These are phyloP conservation scores for Columba janthina DNA, from an alignment of 2,113 vertebrate genomes.

Conservation along the genomic window DNA sequence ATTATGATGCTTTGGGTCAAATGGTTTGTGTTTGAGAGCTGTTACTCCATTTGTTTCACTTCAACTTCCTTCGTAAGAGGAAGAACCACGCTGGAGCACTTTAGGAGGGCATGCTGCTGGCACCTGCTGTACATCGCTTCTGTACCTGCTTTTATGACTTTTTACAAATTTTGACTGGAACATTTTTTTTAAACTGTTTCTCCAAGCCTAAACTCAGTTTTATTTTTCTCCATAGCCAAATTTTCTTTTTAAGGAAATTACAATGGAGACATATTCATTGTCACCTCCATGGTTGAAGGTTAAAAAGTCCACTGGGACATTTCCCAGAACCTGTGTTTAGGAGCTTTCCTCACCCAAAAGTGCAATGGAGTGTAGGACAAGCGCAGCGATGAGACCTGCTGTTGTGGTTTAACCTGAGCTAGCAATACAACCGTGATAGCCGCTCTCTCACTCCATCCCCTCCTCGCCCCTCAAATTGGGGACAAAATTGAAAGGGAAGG, in stretches of 20 bases:
- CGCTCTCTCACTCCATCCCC: too few relatives aligned
- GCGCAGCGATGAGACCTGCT: neutral
- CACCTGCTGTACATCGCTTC: neutral
- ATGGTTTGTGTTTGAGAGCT: neutral
- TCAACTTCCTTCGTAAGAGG: neutral
- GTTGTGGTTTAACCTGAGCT: neutral
- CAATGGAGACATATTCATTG: neutral
- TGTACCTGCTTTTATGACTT: neutral
- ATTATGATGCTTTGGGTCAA: neutral
- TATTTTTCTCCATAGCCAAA: neutral
- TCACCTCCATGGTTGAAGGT: neutral
- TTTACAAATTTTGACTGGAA: neutral
- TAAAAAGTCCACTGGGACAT: neutral
- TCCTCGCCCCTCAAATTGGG: too few relatives aligned
- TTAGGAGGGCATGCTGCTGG: neutral
- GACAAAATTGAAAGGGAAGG: too few relatives aligned
- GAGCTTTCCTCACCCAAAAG: neutral
- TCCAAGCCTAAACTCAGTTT: neutral
- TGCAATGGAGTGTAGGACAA: rapidly evolving
- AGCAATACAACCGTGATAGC: too few relatives aligned
- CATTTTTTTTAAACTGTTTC: neutral
- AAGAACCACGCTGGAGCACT: neutral
- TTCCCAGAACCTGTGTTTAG: neutral
- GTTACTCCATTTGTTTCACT: neutral
- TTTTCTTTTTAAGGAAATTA: neutral